Evolutionary conservation across 37 sponge, comb jelly and placozoan genomes (phyloP).

Genomic region (Halichondria panicea): DNA sequence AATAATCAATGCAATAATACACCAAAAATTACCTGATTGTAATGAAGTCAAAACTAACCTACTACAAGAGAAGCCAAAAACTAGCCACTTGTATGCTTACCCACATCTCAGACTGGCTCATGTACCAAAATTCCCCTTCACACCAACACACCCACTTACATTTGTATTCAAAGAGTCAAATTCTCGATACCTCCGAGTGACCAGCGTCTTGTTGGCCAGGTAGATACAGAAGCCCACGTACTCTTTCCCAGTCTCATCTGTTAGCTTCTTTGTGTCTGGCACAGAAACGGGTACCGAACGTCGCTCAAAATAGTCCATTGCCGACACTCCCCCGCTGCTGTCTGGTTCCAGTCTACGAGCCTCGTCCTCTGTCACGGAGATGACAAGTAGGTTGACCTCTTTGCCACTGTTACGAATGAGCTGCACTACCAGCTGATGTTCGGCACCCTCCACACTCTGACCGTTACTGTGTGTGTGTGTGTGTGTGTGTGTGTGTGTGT

Average conservation of each 20-base stretch:
- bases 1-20: too few relatives aligned
- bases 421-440: slow-evolving; percentile 87
- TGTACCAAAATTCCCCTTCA: too few relatives aligned
- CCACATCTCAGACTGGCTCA: too few relatives aligned
- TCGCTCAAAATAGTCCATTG: slow-evolving; percentile 68
- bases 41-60: too few relatives aligned
- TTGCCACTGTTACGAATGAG: slow-evolving; percentile 73
- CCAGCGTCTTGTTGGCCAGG: slow-evolving; percentile 38
- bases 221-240: slow-evolving; percentile 79
- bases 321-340: slow-evolving; percentile 6
- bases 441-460: slow-evolving; percentile 74
- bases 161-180: slow-evolving; percentile 76
- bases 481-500: background rate
- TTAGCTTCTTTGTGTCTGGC: slow-evolving; percentile 57
- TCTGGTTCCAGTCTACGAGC: slow-evolving; percentile 81
- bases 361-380: slow-evolving; percentile 87
- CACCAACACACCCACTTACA: too few relatives aligned
- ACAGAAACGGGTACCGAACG: slow-evolving; percentile 77
- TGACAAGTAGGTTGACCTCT: slow-evolving; percentile 52
- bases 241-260: slow-evolving; percentile 61
- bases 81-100: too few relatives aligned
- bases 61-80: too few relatives aligned
- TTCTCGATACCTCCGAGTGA: slow-evolving; percentile 76
- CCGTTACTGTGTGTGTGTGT: slow-evolving; percentile 54
- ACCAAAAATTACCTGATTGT: too few relatives aligned